These are phyloP conservation scores for Hirtodrosophila confusa DNA, from an alignment of 2,888 invertebrate genomes.

Conservation along the genomic window DNA sequence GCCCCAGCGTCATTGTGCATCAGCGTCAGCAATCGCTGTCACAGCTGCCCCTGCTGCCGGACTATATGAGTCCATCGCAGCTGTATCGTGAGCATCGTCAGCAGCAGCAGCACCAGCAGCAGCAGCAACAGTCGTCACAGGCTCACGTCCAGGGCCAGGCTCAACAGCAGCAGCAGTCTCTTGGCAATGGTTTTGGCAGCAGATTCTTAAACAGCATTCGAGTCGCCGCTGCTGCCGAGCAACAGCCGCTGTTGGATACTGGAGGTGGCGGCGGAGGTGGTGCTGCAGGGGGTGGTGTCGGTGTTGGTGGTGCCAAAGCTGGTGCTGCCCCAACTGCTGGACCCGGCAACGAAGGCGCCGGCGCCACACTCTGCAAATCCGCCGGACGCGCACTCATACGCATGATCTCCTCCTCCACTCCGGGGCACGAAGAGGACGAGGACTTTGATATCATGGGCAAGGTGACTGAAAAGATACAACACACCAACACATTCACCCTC, in stretches of 20 bases:
- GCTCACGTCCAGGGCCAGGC: slow-evolving; percentile 24
- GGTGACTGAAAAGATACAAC: slow-evolving; percentile 59
- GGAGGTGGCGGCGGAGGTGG: slow-evolving; percentile 26
- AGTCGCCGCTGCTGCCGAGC: slow-evolving; percentile 46
- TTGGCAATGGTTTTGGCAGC: slow-evolving; percentile 44
- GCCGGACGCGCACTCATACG: slow-evolving; percentile 79
- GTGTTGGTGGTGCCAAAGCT: neutral
- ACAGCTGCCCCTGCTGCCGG: slow-evolving; percentile 59
- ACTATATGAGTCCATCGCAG: slow-evolving; percentile 58
- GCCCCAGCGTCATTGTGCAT: slow-evolving; percentile 80
- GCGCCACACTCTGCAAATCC: slow-evolving; percentile 69
- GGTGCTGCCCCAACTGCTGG: slow-evolving; percentile 23
- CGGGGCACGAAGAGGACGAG: slow-evolving; percentile 71
- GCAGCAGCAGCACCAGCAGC: slow-evolving; percentile 31
- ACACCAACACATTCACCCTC: neutral
- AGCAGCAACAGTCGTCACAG: slow-evolving; percentile 30
- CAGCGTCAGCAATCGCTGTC: slow-evolving; percentile 68
- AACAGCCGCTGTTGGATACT: slow-evolving; percentile 66
- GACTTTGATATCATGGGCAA: slow-evolving; percentile 81
- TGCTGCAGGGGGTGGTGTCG: slow-evolving; percentile 3
- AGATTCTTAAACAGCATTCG: slow-evolving; percentile 58
- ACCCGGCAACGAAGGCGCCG: slow-evolving; percentile 57
- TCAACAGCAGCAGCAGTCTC: slow-evolving; percentile 12
- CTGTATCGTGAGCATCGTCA: slow-evolving; percentile 57
- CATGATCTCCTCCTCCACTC: slow-evolving; percentile 75